Conservation (phyloP, 92 coral and sea anemone genomes). For the Zoanthus sociatus region DNA sequence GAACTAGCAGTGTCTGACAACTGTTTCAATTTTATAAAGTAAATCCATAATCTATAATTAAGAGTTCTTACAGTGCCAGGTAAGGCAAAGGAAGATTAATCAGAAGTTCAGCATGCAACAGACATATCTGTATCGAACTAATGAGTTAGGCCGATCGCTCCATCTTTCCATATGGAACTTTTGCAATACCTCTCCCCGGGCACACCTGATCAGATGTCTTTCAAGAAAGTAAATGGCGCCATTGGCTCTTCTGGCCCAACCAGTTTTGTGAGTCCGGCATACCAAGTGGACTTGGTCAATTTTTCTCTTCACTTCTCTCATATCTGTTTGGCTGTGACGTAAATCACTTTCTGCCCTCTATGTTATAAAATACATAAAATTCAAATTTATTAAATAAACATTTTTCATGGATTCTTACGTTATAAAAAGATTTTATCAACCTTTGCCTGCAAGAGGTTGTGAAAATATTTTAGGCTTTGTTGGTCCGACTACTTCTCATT, state of each 20-base stretch:
- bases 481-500: too few relatives aligned
- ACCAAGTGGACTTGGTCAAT: constrained; percentile 61
- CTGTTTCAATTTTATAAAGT: too few relatives aligned
- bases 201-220: constrained; percentile 73
- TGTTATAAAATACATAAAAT: not conserved
- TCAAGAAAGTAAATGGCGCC: constrained; percentile 75
- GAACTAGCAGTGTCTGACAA: too few relatives aligned
- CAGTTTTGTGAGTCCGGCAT: constrained; percentile 69
- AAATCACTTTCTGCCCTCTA: constrained; percentile 67
- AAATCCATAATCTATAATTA: too few relatives aligned
- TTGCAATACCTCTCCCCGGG: constrained; percentile 68
- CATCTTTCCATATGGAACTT: constrained; percentile 60
- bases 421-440: too few relatives aligned
- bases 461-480: too few relatives aligned
- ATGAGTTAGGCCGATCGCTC: constrained; percentile 42
- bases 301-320: constrained; percentile 60
- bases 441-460: too few relatives aligned
- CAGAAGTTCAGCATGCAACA: constrained; percentile 75
- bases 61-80: too few relatives aligned
- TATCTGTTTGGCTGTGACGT: constrained; percentile 47
- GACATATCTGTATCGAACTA: constrained; percentile 68
- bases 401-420: not conserved
- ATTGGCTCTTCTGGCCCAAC: constrained; percentile 71
- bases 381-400: not conserved
- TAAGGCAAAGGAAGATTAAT: not conserved